Percentiles rank a stretch among this genome's conserved stretches.
These are phyloP conservation scores for Oncorhynchus kisutch DNA, from an alignment of 2,113 vertebrate genomes.

Conservation along the genomic window DNA sequence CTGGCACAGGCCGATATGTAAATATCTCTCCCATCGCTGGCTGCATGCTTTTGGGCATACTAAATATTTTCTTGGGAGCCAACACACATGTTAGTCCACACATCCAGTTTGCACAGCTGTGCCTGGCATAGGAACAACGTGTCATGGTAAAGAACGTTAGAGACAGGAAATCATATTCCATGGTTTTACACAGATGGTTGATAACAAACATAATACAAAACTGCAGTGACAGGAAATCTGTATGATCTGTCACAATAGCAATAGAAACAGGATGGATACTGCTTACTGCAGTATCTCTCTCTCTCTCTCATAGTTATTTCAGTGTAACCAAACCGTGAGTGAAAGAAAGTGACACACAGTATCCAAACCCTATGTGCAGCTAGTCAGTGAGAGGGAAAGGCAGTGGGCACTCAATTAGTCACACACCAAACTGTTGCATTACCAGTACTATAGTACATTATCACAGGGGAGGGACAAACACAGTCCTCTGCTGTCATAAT, in stretches of 20 bases:
- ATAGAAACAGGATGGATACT: too few relatives aligned
- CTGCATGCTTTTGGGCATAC: too few relatives aligned
- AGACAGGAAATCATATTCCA: too few relatives aligned
- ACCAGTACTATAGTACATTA: constrained; percentile 46
- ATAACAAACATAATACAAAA: constrained; percentile 43
- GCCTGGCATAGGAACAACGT: too few relatives aligned
- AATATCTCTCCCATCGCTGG: too few relatives aligned
- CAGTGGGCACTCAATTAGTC: constrained; percentile 43
- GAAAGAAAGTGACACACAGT: neutral
- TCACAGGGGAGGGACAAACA: constrained; percentile 47
- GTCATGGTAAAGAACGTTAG: too few relatives aligned
- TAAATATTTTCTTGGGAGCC: too few relatives aligned
- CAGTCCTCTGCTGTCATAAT: constrained; percentile 47
- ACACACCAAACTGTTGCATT: constrained; percentile 58
- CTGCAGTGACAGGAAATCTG: constrained; percentile 26
- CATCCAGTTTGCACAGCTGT: too few relatives aligned
- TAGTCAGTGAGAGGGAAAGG: constrained; percentile 3
- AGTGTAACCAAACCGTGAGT: neutral
- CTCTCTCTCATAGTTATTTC: neutral
- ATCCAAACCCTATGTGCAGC: constrained; percentile 17
- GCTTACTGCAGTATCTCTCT: too few relatives aligned
- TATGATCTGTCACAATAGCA: too few relatives aligned
- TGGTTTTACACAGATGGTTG: neutral
- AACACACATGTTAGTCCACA: too few relatives aligned
- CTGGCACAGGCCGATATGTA: too few relatives aligned